Evolutionary conservation across 2,888 invertebrate genomes (phyloP).

Genomic region (Sinhomidia bicolor): DNA sequence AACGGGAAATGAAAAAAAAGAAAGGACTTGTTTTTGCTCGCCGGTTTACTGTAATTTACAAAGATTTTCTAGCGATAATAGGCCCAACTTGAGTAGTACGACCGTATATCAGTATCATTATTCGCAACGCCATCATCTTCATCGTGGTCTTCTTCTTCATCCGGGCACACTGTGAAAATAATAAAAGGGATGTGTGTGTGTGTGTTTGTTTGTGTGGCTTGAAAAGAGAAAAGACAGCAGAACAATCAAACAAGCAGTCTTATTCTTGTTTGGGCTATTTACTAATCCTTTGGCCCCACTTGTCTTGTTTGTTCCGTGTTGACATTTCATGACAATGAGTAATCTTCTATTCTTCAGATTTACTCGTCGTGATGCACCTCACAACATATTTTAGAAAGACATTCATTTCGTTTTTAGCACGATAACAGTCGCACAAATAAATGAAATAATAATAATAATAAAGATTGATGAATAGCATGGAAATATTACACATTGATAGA

Average conservation of each 20-base stretch:
- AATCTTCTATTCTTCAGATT: constrained; percentile 43
- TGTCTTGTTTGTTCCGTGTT: constrained; percentile 51
- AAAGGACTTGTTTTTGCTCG: not conserved
- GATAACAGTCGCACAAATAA: no score
- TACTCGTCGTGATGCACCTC: no score
- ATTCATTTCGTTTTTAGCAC: no score
- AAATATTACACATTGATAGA: no score
- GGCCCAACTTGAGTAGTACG: not conserved
- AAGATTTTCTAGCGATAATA: not conserved
- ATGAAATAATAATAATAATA: no score
- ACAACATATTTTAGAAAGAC: no score
- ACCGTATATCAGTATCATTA: not conserved
- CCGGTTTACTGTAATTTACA: not conserved
- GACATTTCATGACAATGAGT: constrained; percentile 72
- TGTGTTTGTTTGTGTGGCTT: not conserved
- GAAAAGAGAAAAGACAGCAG: constrained; percentile 47
- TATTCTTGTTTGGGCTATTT: constrained; percentile 24
- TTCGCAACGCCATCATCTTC: not conserved
- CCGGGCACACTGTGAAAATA: not conserved
- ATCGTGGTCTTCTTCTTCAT: no score
- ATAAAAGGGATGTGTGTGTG: not conserved
- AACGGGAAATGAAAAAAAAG: not conserved
- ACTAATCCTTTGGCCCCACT: constrained; percentile 37
- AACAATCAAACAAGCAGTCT: constrained; percentile 68
- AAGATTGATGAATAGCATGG: no score